Conservation (phyloP, 2,888 invertebrate species). For the Xanthorhoe spadicearia region DNA sequence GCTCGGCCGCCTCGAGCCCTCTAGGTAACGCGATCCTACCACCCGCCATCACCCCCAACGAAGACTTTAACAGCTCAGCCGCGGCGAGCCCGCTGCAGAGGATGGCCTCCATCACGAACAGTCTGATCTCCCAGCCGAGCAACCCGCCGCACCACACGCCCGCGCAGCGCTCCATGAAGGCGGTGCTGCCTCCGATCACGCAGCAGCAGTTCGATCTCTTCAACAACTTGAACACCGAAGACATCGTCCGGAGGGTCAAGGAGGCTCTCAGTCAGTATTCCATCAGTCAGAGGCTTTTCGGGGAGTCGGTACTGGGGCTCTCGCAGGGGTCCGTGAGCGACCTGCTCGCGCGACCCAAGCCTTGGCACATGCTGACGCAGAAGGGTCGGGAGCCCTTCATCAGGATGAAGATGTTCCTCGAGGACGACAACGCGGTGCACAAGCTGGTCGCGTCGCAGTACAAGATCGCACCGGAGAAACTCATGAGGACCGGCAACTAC, state of each 20-base stretch:
- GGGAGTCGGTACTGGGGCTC: conserved; percentile 98
- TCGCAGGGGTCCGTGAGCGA: conserved; percentile 99
- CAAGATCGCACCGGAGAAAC: conserved; percentile 98
- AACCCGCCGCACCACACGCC: conserved; percentile 93
- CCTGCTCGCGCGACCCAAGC: conserved; percentile 97
- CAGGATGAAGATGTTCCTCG: conserved; percentile 98
- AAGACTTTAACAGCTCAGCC: conserved; percentile 91
- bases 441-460: conserved; percentile 98
- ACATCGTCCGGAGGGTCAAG: conserved; percentile 98
- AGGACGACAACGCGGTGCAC: conserved; percentile 97
- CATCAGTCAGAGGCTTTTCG: conserved; percentile 98
- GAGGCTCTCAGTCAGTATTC: conserved; percentile 97
- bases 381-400: conserved; percentile 99
- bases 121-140: conserved; percentile 95
- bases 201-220: conserved; percentile 99
- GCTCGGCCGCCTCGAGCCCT: conserved; percentile 93
- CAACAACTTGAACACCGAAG: conserved; percentile 98
- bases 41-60: conserved; percentile 91
- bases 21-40: conserved; percentile 94
- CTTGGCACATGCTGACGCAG: conserved; percentile 99
- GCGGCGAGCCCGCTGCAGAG: conserved; percentile 97
- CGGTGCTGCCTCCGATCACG: conserved; percentile 98
- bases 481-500: conserved; percentile 98
- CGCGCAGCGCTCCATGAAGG: conserved; percentile 95
- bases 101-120: conserved; percentile 99